Conservation (phyloP, 2,888 invertebrate species). For the Campoplex nolae region DNA sequence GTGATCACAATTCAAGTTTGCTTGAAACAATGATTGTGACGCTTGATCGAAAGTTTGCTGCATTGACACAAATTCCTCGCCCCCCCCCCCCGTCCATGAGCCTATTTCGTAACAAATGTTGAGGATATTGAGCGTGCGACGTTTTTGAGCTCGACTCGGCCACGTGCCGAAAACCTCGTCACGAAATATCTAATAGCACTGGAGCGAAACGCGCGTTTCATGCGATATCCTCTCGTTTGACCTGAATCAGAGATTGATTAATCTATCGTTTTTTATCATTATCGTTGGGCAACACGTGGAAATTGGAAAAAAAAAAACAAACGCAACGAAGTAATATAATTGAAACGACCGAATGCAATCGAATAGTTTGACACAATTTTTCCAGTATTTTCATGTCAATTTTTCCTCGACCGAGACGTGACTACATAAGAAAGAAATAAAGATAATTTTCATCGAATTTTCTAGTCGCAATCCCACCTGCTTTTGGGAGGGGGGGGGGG, state of each 20-base stretch:
- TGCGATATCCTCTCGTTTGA: not conserved
- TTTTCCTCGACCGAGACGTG: too few relatives aligned
- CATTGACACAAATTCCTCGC: not conserved
- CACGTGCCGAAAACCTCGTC: not conserved
- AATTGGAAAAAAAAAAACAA: not conserved
- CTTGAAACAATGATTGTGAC: not conserved
- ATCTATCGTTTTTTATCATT: not conserved
- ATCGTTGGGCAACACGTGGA: not conserved
- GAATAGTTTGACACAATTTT: not conserved
- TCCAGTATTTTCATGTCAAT: too few relatives aligned
- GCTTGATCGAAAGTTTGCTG: not conserved
- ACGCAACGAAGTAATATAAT: too few relatives aligned
- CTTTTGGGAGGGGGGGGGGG: not conserved
- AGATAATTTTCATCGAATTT: not conserved
- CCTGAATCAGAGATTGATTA: not conserved
- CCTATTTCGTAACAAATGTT: not conserved
- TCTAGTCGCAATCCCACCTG: not conserved
- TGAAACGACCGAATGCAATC: not conserved
- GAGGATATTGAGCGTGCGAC: not conserved
- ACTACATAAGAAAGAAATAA: not conserved
- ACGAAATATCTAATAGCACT: not conserved
- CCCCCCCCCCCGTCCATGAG: not conserved
- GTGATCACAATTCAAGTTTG: not conserved
- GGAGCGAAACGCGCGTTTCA: not conserved
- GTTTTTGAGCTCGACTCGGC: not conserved